Base-by-base conservation (phyloP, 2,113 vertebrate species). In the Cebidichthys violaceus region DNA sequence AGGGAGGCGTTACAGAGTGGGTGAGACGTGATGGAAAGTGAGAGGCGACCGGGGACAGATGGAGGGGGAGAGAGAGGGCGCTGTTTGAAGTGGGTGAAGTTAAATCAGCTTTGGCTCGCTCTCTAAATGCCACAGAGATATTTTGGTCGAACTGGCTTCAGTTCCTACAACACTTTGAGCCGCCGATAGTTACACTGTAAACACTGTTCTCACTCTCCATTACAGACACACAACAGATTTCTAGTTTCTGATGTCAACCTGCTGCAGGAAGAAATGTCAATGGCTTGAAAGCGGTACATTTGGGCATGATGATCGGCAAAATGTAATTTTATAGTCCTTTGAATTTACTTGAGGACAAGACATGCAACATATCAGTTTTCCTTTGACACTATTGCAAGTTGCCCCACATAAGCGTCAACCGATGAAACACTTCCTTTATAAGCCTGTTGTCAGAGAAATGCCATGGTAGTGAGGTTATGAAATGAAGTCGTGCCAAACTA, bases 81-180 rank as follows among this genome's bases (percentile, higher is more conserved):
- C n/a, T 77, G 82, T 74, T 77, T 71, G 37, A 76, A 67, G 50
- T 67, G 35, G 52, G 18, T 61, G 24, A 27, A 50, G 79, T 54
- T 66, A 45, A 76, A 74, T 75, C 37, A 55, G 47, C 52, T 47
- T 71, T 83, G 88, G 78, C 77, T 89, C 72, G 7, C 62, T 83
- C 39, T 81, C 70, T 67, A 84, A 92, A 88, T 81, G 68, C 81
- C 79, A 80, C 24, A 17, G 79, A 76, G 77, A 82, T 86, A 87
- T 86, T 90, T 62, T 82, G 65, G 71, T 83, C 87, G 0, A 18
- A 24, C 71, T 75, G 65, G 60, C 84, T 70, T 61, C 82, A 22
- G 27, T 27, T 78, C 75, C 65, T 79, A 70, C 76, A 84, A 64
- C 61, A 77, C 83, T 41, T 52, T 11, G 62, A 83, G 81, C 29